These are phyloP conservation scores for Ecdyonurus torrentis DNA, from an alignment of 2,888 invertebrate genomes.

Conservation along the genomic window DNA sequence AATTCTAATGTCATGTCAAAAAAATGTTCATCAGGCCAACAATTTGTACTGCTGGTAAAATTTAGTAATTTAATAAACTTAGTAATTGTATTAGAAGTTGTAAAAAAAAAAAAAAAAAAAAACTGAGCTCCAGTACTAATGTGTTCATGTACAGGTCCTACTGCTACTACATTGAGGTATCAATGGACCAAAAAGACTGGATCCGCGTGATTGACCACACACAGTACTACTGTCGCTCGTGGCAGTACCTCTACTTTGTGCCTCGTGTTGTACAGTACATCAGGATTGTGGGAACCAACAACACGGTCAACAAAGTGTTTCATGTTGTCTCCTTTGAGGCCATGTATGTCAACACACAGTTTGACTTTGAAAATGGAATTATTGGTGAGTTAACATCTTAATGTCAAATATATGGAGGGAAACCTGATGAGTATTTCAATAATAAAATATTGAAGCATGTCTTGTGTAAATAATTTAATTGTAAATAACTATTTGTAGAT, in stretches of 20 bases:
- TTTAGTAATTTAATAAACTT: not conserved
- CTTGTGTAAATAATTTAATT: too few species aligned
- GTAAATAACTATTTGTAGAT: not conserved
- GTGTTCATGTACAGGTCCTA: constrained; percentile 42
- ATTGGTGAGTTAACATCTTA: constrained; percentile 31
- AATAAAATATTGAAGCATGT: too few species aligned
- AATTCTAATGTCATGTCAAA: too few species aligned
- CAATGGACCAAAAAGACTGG: constrained; percentile 93
- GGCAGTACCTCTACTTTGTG: constrained; percentile 89
- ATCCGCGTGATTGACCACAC: constrained; percentile 84
- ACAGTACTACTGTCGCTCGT: constrained; percentile 83
- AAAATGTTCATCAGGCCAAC: too few species aligned
- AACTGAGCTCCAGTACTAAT: not conserved
- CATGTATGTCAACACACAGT: constrained; percentile 58
- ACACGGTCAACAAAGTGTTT: constrained; percentile 90
- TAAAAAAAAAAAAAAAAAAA: not conserved
- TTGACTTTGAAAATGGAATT: constrained; percentile 53
- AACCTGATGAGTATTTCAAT: not conserved
- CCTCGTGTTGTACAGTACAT: constrained; percentile 74
- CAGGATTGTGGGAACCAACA: constrained; percentile 75
- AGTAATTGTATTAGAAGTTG: not conserved
- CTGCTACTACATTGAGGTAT: constrained; percentile 67
- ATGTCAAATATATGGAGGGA: not conserved
- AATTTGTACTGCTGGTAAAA: too few species aligned
- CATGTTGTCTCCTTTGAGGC: constrained; percentile 90